Evolutionary conservation across 2,888 invertebrate species (phyloP).

Genomic region (Ctenicera cuprea): DNA sequence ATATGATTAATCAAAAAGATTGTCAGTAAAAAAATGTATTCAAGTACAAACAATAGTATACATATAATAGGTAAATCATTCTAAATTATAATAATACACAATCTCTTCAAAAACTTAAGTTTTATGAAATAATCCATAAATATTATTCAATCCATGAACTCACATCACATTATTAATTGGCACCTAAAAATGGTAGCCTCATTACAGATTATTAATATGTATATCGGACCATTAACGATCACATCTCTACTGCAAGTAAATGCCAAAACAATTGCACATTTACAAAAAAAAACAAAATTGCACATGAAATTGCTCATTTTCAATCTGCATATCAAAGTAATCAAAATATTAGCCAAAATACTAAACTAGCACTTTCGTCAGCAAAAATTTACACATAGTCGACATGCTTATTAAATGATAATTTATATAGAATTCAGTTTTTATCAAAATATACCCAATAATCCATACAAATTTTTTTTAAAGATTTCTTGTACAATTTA

Average conservation of each 20-base stretch:
- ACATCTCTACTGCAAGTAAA: neutral
- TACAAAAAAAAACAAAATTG: neutral
- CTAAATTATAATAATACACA: neutral
- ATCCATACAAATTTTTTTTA: neutral
- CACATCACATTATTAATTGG: conserved; percentile 11
- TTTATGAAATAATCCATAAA: neutral
- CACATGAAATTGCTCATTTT: neutral
- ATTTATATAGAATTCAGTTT: neutral
- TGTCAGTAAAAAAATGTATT: conserved; percentile 24
- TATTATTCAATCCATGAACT: conserved; percentile 4
- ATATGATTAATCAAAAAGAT: too few species aligned
- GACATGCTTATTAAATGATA: neutral
- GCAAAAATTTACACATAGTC: conserved; percentile 1
- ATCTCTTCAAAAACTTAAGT: neutral
- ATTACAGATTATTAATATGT: neutral
- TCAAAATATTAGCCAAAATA: neutral
- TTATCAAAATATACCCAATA: neutral
- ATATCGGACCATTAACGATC: neutral
- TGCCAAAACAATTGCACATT: neutral
- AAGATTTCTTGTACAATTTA: neutral
- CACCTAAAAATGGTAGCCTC: neutral
- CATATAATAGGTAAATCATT: neutral
- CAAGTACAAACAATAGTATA: conserved; percentile 13
- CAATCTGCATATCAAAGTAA: neutral
- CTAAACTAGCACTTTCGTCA: neutral